phyloP scores from a whole-genome alignment of 2,113 vertebrate genomes.

The Columbina picui region DNA sequence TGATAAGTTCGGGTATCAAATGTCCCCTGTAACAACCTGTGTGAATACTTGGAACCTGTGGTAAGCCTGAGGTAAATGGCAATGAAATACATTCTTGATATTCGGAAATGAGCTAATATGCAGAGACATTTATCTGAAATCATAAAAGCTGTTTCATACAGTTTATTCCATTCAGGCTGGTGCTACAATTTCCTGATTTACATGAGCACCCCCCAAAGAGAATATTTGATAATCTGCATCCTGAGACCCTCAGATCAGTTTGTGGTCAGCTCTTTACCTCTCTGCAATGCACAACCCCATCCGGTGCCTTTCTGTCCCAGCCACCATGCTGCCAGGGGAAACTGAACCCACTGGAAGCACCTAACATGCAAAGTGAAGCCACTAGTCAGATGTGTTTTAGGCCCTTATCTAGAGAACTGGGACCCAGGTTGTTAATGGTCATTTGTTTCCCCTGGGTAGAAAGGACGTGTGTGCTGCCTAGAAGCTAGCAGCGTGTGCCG shows the following conservation, averaged over 20 bases:
- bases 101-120: background rate
- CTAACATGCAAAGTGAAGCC: fast-evolving
- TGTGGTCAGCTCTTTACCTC: background rate
- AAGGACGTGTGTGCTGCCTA: background rate
- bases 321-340: background rate
- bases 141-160: background rate
- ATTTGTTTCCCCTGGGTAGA: background rate
- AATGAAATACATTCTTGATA: background rate
- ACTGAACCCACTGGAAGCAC: background rate
- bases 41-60: background rate
- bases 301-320: background rate
- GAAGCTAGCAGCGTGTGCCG: background rate
- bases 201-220: background rate
- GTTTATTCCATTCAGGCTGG: background rate
- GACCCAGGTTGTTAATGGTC: background rate
- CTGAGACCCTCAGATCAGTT: fast-evolving
- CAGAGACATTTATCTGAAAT: background rate
- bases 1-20: background rate
- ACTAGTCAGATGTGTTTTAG: background rate
- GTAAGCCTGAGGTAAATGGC: background rate
- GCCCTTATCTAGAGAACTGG: background rate
- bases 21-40: background rate
- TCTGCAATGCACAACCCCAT: fast-evolving
- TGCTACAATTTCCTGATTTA: background rate
- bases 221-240: background rate